Conservation (phyloP, 2,797 vertebrate species). For the Clarias pachynema region DNA sequence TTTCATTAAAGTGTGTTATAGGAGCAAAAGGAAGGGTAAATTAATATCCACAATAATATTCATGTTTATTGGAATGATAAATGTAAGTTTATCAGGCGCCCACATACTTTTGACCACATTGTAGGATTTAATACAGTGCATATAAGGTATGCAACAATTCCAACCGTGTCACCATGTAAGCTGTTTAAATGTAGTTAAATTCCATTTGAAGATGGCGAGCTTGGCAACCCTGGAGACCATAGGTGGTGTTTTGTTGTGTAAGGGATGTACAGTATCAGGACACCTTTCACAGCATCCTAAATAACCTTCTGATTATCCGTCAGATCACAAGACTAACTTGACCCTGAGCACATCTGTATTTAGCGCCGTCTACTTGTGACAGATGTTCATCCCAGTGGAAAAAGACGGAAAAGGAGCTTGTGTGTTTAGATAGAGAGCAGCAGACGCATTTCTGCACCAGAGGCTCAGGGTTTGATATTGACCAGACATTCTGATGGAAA, state of each 20-base stretch:
- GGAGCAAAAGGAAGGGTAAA: not conserved
- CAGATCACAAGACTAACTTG: not conserved
- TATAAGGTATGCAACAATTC: not conserved
- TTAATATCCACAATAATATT: not conserved
- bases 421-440: not conserved
- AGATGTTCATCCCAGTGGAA: not conserved
- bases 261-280: not conserved
- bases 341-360: not conserved
- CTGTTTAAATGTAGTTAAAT: not conserved
- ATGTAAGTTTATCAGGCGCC: no score
- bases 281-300: not conserved
- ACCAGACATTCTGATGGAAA: not conserved
- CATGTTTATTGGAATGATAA: not conserved
- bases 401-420: not conserved
- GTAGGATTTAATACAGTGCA: not conserved
- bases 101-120: not conserved
- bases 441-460: not conserved
- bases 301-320: not conserved
- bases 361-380: not conserved
- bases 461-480: not conserved
- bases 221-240: not conserved
- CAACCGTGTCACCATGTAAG: not conserved
- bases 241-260: not conserved
- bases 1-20: not conserved
- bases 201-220: not conserved